phyloP scores from a whole-genome alignment of 2,888 invertebrate genomes.

The Lasius platythorax region DNA sequence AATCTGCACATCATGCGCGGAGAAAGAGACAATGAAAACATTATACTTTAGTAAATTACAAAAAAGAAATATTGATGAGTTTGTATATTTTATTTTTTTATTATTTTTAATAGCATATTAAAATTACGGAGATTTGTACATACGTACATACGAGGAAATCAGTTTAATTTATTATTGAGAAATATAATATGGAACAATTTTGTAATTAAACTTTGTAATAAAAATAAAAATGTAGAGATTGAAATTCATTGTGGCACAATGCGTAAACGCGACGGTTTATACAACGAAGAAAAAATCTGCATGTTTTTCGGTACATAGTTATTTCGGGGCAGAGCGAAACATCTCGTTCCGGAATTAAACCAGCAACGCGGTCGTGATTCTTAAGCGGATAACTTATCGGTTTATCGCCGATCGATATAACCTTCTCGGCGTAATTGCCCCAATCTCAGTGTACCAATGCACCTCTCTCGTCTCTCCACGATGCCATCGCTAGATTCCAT shows the following conservation, averaged over 20 bases:
- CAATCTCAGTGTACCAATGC: conserved; percentile 57
- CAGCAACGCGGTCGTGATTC: conserved; percentile 38
- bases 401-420: conserved; percentile 60
- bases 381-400: conserved; percentile 63
- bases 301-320: background rate
- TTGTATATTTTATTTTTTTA: background rate
- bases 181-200: background rate
- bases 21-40: background rate
- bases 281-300: conserved; percentile 19
- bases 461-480: conserved; percentile 19
- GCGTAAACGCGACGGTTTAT: background rate
- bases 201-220: conserved; percentile 3
- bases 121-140: no score
- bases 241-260: conserved; percentile 8
- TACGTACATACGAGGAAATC: background rate
- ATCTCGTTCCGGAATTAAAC: conserved; percentile 35
- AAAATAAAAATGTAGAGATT: conserved; percentile 11
- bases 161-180: conserved; percentile 18
- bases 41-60: background rate
- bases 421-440: conserved; percentile 58
- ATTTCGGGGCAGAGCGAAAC: conserved; percentile 38
- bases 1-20: background rate
- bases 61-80: background rate
- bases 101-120: conserved; percentile 6
- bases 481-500: conserved; percentile 46